A percentile compares a stretch with the other conserved stretches of the same genome.
These are phyloP conservation scores for Plotosus lineatus DNA, from an alignment of 2,113 vertebrate species.

Conservation along the genomic window DNA sequence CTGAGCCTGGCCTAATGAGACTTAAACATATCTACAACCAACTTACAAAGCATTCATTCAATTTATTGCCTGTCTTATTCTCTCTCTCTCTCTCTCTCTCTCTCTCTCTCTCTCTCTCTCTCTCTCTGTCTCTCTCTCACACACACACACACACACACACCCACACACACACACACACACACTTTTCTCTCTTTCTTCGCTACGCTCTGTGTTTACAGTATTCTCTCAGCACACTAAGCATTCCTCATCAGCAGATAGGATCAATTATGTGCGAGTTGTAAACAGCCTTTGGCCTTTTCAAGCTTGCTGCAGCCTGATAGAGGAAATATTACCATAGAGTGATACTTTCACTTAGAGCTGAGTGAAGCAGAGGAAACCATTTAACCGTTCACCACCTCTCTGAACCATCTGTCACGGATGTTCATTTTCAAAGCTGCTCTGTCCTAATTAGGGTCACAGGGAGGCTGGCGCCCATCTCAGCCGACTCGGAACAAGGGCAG, in stretches of 20 bases:
- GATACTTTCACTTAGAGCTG: slow-evolving; percentile 40
- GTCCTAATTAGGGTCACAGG: no score
- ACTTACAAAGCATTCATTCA: slow-evolving; percentile 1
- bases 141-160: no score
- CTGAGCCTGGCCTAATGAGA: neutral
- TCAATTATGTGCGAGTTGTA: slow-evolving; percentile 46
- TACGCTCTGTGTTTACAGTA: slow-evolving; percentile 35
- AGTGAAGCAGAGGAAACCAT: slow-evolving; percentile 27
- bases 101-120: neutral
- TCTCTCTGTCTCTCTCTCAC: neutral
- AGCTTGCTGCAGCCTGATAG: slow-evolving; percentile 43
- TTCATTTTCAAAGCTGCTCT: no score
- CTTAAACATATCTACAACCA: neutral
- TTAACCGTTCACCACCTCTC: slow-evolving; percentile 3
- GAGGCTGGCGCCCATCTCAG: no score
- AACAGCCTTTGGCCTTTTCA: slow-evolving; percentile 40
- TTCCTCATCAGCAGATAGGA: slow-evolving; percentile 52
- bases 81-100: neutral
- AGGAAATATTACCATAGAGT: slow-evolving; percentile 59
- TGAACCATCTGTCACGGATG: neutral
- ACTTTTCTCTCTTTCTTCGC: neutral
- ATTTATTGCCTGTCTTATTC: neutral
- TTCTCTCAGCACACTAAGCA: slow-evolving; percentile 28
- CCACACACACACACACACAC: neutral
- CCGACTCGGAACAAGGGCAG: no score